A percentile compares a stretch with the other conserved stretches of the same genome.
Conservation (phyloP, 2,888 invertebrate genomes). For the Syrista parreyssii region DNA sequence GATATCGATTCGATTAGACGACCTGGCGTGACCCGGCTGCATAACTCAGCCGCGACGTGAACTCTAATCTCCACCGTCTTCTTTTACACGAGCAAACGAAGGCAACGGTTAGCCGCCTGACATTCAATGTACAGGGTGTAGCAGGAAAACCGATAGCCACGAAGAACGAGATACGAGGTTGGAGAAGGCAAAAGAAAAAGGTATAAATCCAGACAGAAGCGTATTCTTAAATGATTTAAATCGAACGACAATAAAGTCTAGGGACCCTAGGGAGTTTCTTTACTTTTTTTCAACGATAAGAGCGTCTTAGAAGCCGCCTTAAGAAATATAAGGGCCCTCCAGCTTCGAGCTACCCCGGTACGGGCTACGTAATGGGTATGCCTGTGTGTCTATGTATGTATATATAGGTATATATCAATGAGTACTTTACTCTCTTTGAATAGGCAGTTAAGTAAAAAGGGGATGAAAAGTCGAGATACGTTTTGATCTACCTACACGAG, state of each 20-base stretch:
- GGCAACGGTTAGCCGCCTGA: background rate
- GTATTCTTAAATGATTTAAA: background rate
- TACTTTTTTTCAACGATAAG: background rate
- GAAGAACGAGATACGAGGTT: background rate
- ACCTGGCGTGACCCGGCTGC: constrained; percentile 54
- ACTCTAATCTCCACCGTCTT: constrained; percentile 38
- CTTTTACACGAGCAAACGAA: constrained; percentile 8
- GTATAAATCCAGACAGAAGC: background rate
- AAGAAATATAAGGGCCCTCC: constrained; percentile 17
- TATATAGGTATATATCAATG: background rate
- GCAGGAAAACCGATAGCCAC: background rate
- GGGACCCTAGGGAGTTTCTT: background rate
- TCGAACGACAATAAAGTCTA: constrained; percentile 3
- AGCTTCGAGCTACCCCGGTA: background rate
- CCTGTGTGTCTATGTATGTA: background rate
- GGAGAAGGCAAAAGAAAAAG: background rate
- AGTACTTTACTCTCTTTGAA: constrained; percentile 11
- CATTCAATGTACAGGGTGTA: constrained; percentile 1
- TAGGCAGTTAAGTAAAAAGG: constrained; percentile 18
- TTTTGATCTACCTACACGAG: background rate
- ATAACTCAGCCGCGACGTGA: constrained; percentile 45
- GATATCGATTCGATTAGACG: constrained; percentile 55
- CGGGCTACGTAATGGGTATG: background rate
- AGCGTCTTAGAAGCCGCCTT: constrained; percentile 8
- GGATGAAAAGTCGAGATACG: constrained; percentile 12